Base-by-base conservation (phyloP, 2,113 vertebrate species). In the Oryzias curvinotus region DNA sequence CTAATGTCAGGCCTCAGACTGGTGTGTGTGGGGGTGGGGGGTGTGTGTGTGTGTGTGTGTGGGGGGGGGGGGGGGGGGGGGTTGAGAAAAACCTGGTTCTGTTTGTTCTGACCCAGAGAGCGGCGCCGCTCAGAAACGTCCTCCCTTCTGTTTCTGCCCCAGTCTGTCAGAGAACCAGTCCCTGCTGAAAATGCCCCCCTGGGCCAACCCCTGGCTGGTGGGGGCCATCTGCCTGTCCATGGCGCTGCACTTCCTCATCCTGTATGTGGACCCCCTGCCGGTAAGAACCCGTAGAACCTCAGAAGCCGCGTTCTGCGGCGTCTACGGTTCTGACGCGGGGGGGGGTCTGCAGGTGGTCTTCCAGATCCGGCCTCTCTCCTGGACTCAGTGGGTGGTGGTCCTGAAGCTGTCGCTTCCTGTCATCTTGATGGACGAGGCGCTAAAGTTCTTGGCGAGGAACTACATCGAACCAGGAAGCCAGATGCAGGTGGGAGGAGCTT, bases 81-180 rank as follows among this genome's bases (percentile, higher is more conserved):
- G n/a, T n/a, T n/a, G n/a, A n/a, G n/a, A n/a, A n/a, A n/a, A n/a
- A n/a, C n/a, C n/a, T n/a, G n/a, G n/a, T n/a, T n/a, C n/a, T n/a
- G n/a, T n/a, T n/a, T n/a, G n/a, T n/a, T n/a, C n/a, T n/a, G n/a
- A n/a, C n/a, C n/a, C n/a, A n/a, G n/a, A n/a, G n/a, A n/a, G n/a
- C n/a, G 36, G 36, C 10, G 36, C 36, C 36, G 36, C 36, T 36
- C 36, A 36, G 36, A 36, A 36, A 36, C 8, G 0, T 42, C 25
- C 17, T 0, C 0, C 30, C 30, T 8, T 55, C 15, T 60, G 58
- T 23, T 59, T 5, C 10, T 54, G 5, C 49, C 7, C 10, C 73
- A 93, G 92, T 74, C 83, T 93, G 8, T 93, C 92, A 12, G 92
- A 93, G 74, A 93, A 93, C 82, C 92, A 93, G 84, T 93, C 92